These are phyloP conservation scores for Trachelus tabidus DNA, from an alignment of 2,888 invertebrate species.

Conservation along the genomic window DNA sequence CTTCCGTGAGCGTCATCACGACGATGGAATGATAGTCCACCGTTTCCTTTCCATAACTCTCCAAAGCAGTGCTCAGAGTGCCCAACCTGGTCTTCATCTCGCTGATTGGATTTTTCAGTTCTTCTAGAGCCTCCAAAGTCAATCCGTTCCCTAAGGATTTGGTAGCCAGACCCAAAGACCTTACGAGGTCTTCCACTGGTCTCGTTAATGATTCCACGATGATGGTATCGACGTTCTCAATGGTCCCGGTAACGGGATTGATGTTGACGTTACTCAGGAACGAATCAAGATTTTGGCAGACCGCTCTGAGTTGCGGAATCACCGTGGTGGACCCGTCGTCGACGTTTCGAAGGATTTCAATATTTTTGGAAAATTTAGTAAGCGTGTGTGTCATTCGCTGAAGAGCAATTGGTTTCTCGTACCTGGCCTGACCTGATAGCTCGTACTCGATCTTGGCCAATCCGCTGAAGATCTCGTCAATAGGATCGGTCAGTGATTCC, in stretches of 20 bases:
- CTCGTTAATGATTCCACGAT: constrained; percentile 55
- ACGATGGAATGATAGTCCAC: constrained; percentile 47
- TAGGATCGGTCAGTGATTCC: constrained; percentile 66
- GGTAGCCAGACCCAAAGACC: constrained; percentile 31
- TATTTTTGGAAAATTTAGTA: constrained; percentile 35
- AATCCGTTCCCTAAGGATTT: constrained; percentile 21
- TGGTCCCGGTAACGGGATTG: constrained; percentile 26
- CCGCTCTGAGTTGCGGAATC: constrained; percentile 27
- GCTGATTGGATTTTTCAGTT: constrained; percentile 41
- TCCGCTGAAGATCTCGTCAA: constrained; percentile 63
- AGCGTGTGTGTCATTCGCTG: constrained; percentile 50
- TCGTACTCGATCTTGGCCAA: constrained; percentile 54
- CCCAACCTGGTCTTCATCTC: constrained; percentile 52
- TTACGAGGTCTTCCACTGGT: constrained; percentile 50
- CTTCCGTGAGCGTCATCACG: constrained; percentile 45
- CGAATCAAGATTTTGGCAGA: constrained; percentile 32
- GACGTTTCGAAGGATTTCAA: constrained; percentile 15
- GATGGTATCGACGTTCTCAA: constrained; percentile 55
- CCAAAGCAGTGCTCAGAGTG: constrained; percentile 48
- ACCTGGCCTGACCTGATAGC: constrained; percentile 41
- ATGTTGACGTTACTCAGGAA: constrained; percentile 28
- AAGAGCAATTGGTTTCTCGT: constrained; percentile 52
- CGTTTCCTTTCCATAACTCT: constrained; percentile 47
- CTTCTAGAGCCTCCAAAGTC: constrained; percentile 24
- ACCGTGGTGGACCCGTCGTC: not conserved